Percentiles rank a stretch among this genome's conserved stretches.
These are phyloP conservation scores for Diabrotica undecimpunctata DNA, from an alignment of 1,140 invertebrate species.

Conservation along the genomic window DNA sequence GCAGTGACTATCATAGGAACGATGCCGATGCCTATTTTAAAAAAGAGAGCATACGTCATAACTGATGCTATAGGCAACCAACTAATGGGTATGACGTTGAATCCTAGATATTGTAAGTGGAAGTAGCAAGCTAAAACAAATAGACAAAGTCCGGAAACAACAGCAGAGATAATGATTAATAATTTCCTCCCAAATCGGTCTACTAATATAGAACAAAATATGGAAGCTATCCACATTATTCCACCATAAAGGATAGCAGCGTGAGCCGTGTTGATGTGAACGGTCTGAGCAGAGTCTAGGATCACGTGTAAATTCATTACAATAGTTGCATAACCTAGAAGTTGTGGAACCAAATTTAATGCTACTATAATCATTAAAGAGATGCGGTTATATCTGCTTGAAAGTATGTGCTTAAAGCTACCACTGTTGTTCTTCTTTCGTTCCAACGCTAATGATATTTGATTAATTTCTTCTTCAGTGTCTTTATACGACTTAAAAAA, in stretches of 20 bases:
- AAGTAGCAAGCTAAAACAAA: slow-evolving; percentile 38
- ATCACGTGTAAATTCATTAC: slow-evolving; percentile 34
- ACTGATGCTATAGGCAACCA: slow-evolving; percentile 36
- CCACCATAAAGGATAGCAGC: slow-evolving; percentile 36
- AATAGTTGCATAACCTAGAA: slow-evolving; percentile 46
- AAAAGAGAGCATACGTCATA: slow-evolving; percentile 29
- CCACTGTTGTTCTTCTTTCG: neutral
- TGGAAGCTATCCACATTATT: slow-evolving; percentile 33
- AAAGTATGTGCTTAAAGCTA: slow-evolving; percentile 24
- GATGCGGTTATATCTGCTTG: slow-evolving; percentile 33
- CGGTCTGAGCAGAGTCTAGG: slow-evolving; percentile 29
- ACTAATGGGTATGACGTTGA: slow-evolving; percentile 16
- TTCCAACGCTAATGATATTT: neutral
- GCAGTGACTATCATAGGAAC: slow-evolving; percentile 69
- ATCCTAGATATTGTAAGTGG: slow-evolving; percentile 26
- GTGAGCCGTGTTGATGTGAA: slow-evolving; percentile 25
- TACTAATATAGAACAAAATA: slow-evolving; percentile 27
- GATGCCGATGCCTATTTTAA: slow-evolving; percentile 43
- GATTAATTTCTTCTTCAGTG: neutral
- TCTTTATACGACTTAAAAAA: slow-evolving; percentile 32
- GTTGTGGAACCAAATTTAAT: slow-evolving; percentile 54
- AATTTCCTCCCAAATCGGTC: slow-evolving; percentile 38
- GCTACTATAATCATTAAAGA: slow-evolving; percentile 40
- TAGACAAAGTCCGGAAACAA: slow-evolving; percentile 30
- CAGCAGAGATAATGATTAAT: slow-evolving; percentile 31